Evolutionary conservation across 2,797 vertebrate species (phyloP), one percentile per base, ranked within the genome.

Genomic region (Dicrostonyx torquatus): DNA sequence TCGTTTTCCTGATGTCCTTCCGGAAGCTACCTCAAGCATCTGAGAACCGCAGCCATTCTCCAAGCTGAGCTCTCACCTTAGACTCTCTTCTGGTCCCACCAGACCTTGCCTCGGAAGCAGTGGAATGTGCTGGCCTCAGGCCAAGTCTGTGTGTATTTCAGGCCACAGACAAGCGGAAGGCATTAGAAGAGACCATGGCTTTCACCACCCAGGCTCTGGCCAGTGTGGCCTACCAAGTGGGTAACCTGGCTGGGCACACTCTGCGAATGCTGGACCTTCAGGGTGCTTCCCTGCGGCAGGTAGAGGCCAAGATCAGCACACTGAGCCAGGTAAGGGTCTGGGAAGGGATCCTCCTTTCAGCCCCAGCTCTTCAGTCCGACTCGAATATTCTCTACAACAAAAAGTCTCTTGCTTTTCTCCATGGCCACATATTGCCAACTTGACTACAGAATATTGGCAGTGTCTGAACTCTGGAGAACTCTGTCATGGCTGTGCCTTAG

Each of bases 181-280:
- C 99, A 0, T 87, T 99, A 40, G 99, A 99, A 91, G 99, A 99
- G 97, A 99, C 99, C 93, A 99, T 99, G 98, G 98, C 98, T 2
- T 97, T 99, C 96, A 98, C 99, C 34, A 97, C 98, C 0, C 99
- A 99, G 98, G 99, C 99, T 3, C 98, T 99, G 98, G 99, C 99
- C 98, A 99, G 99, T 0, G 99, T 99, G 50, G 98, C 99, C 2
- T 99, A 99, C 97, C 99, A 99, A 98, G 99, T 99, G 97, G 99
- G 98, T 98, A 98, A 97, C 66, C 92, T 99, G 97, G 99, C 99
- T 20, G 97, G 70, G 1, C 95, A 98, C 24, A 75, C 99, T 68
- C 96, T 99, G 62, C 98, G 97, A 48, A 98, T 99, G 97, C 97
- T 99, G 98, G 99, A 99, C 78, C 97, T 98, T 0, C 99, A 99